Evolutionary conservation across 2,888 invertebrate species (phyloP), one percentile per base, ranked within the genome.

Genomic region (Heliconius cydno): DNA sequence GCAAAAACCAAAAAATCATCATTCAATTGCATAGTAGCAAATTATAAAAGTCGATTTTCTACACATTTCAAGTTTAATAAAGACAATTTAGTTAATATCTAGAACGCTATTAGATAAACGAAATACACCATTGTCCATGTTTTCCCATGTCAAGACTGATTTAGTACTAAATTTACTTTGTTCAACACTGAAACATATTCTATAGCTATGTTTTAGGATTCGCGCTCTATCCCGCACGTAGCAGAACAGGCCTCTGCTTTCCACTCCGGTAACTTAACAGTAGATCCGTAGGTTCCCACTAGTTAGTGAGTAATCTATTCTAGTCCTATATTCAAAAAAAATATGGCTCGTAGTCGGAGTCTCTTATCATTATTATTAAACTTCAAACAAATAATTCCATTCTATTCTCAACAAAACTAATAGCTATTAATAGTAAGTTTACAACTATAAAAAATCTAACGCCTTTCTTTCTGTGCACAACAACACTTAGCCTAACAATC

Each of bases 101-200:
- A 25, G 63, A 28, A 65, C 38, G 60, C 38, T 65, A 65, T 65
- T 65, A 41, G 65, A 38, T 63, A 75, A 75, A 75, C 75, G 65
- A 65, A 75, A 75, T 38, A 38, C 28, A 41, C 65, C 19, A 75
- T 75, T 75, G 75, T 75, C 19, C 38, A 28, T 30, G 75, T 28
- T 38, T 75, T 75, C 75, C 75, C 75, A 75, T 65, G 75, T 75
- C 75, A 28, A 75, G 65, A 75, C 75, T 75, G 75, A 75, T 75
- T 75, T 75, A 75, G 41, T 38, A 25, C 38, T 74, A 63, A 25
- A 74, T 9, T 65, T 9, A 10, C 13, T 63, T 25, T 63, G 74
- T 75, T 28, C 19, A 34, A 75, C 74, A 75, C 74, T 65, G 41
- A 41, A 4, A 65, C 63, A 60, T 75, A n/a, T 38, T 25, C 65